Evolutionary conservation across 2,888 invertebrate genomes (phyloP), one percentile per base, ranked within the genome.

Genomic region (Zootermopsis nevadensis): DNA sequence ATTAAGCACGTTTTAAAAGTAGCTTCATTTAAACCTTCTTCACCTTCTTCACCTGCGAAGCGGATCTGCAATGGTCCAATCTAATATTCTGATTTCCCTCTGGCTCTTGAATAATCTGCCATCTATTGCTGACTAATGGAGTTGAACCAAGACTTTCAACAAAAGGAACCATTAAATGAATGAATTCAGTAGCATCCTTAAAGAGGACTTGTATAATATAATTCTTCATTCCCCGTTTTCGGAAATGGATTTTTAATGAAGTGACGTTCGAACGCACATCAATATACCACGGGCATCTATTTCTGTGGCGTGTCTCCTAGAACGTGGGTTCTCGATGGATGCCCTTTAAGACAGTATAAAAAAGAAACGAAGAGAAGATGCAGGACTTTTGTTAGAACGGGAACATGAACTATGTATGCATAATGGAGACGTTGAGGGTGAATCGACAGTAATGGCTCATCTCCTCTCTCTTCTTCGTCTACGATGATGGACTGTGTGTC

Each of bases 181-280:
- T 77, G 77, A 77, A 53, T 77, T 27, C 22, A 55, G 33, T 6
- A 30, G 30, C 66, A 31, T 31, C 24, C 31, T 60, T 38, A 38
- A 38, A 53, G 31, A 60, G 35, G 80, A 80, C 55, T 74, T 42
- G 24, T 74, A 19, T 74, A 74, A 22, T 42, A 74, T 42, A 74
- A 74, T 74, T 69, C 67, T 67, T 66, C 33, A 74, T 74, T 77
- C 67, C 77, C 69, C 33, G 48, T 67, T 77, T 77, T 60, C 77
- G 84, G 83, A 85, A 85, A 85, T 85, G 84, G 84, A 85, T 85
- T 85, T 85, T 85, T 83, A 85, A 85, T 85, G 84, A 85, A 83
- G 83, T 80, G 74, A 60, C 77, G 82, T 80, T 60, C 83, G 82
- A 82, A 76, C n/a, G 82, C 60, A 66, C 48, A 66, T 66, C 48